Base-by-base conservation (phyloP, 1,140 invertebrate genomes). In the Diabrotica undecimpunctata region DNA sequence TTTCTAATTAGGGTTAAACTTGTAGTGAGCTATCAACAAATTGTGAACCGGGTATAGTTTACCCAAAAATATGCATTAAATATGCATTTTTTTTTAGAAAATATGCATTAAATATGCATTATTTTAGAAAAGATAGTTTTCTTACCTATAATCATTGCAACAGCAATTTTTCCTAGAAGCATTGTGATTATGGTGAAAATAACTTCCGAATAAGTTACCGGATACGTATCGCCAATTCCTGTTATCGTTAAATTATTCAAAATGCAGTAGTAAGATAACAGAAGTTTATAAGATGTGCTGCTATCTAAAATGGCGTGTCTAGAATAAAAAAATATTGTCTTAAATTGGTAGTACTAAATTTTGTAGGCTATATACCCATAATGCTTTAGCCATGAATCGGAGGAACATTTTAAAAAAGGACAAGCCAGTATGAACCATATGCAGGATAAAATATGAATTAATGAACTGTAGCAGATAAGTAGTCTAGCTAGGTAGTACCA, bases 201-300 rank as follows among this genome's bases (percentile, higher is more conserved):
- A 6, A 64, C 11, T 46, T 64, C 62, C 14, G 11, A 50, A 6
- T 41, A 9, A 38, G 36, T 58, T 10, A 14, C 25, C 14, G 62
- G 54, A 35, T 7, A 35, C 10, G 52, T 58, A 37, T 64, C 62
- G 9, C 54, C 62, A 52, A 64, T 37, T 25, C 62, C 62, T 13
- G 55, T 58, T 9, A 39, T 64, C 7, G 62, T 64, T 12, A 52
- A 12, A 8, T 52, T 14, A 36, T 11, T 58, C 10, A 64, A 35
- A 14, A 64, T 38, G 25, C 58, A 64, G 54, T 64, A 64, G 12
- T 56, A 57, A n/a, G 62, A 57, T 14, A 64, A 37, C 6, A 51
- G 13, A 10, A 57, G 35, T 9, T 14, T 39, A 13, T 58, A 52
- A 37, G 11, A 55, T 12, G 50, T 13, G 39, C n/a, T n/a, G 9